Evolutionary conservation across 2,888 invertebrate genomes (phyloP).

Genomic region (Diarsia mendica): DNA sequence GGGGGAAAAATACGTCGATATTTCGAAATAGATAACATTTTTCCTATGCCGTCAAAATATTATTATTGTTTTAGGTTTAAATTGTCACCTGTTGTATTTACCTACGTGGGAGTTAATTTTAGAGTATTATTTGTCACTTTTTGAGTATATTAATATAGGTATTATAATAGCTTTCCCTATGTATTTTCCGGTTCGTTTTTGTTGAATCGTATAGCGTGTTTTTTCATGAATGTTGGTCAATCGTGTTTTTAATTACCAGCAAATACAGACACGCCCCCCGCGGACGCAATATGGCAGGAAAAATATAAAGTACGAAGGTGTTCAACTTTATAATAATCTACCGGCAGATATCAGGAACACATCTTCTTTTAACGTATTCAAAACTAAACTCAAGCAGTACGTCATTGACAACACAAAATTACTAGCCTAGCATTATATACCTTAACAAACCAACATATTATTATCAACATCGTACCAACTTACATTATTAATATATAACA

Average conservation of each 20-base stretch:
- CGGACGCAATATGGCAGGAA: too few relatives aligned
- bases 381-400: too few relatives aligned
- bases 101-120: not conserved
- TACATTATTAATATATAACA: too few relatives aligned
- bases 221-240: not conserved
- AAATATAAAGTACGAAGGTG: too few relatives aligned
- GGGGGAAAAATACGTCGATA: constrained; percentile 1
- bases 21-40: constrained; percentile 18
- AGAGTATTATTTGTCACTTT: constrained; percentile 3
- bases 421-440: too few relatives aligned
- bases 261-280: too few relatives aligned
- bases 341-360: too few relatives aligned
- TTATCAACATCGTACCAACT: too few relatives aligned
- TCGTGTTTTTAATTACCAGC: not conserved
- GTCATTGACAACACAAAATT: too few relatives aligned
- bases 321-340: too few relatives aligned
- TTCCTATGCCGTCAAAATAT: constrained; percentile 20
- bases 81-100: constrained; percentile 14
- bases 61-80: not conserved
- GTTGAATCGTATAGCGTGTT: not conserved
- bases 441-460: too few relatives aligned
- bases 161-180: not conserved
- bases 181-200: not conserved
- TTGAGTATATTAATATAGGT: not conserved
- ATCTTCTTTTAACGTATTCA: too few relatives aligned